These are phyloP conservation scores for Syngnathus scovelli DNA, from an alignment of 2,113 vertebrate species.

Conservation along the genomic window DNA sequence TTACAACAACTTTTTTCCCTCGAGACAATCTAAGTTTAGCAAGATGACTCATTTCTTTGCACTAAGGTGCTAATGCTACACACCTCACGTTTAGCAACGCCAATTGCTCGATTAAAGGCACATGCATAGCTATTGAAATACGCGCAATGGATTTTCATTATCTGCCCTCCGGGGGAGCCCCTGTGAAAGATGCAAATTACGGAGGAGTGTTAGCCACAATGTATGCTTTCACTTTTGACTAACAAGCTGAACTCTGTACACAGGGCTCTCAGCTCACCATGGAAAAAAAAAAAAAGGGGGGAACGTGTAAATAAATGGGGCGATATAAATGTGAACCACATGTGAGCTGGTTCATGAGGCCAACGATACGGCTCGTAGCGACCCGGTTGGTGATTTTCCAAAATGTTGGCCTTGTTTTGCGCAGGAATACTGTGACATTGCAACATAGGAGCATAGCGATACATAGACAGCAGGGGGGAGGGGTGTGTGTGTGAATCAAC, in stretches of 20 bases:
- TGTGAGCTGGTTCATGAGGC: constrained; percentile 61
- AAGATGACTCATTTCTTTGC: not conserved
- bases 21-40: not conserved
- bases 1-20: not conserved
- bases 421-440: constrained; percentile 29
- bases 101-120: constrained; percentile 29
- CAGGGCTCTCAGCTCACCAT: constrained; percentile 12
- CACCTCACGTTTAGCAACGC: not conserved
- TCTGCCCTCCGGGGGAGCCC: constrained; percentile 3
- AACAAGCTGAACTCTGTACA: not conserved
- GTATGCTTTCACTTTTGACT: not conserved
- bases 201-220: constrained; percentile 9
- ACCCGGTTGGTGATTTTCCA: constrained; percentile 64
- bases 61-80: not conserved
- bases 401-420: constrained; percentile 60
- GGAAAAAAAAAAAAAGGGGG: constrained; percentile 1
- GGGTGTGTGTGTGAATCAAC: constrained; percentile 13
- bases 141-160: constrained; percentile 27
- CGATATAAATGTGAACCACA: constrained; percentile 45
- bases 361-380: constrained; percentile 55
- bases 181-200: constrained; percentile 20
- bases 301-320: constrained; percentile 28
- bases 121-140: constrained; percentile 24
- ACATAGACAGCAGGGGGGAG: constrained; percentile 22
- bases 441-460: constrained; percentile 16